Evolutionary conservation across 2,113 vertebrate genomes (phyloP), one percentile per base, ranked within the genome.

Genomic region (Archocentrus centrarchus): DNA sequence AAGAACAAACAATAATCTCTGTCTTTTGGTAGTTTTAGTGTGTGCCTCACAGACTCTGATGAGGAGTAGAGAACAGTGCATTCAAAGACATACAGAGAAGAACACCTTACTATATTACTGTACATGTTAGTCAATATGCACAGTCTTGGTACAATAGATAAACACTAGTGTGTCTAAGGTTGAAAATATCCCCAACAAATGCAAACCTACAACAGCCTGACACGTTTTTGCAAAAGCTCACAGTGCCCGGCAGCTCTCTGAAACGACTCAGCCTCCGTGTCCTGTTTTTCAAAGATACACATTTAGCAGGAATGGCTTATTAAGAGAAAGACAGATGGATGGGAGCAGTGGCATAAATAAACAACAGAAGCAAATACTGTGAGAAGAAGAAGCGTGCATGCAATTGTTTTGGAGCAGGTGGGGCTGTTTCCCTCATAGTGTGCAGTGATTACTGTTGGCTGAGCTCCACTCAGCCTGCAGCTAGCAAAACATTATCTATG

Each of bases 371-470:
- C 87, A 73, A 73, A 73, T 73, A 41, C 58, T 66, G 59, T 63
- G 61, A 81, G 61, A 78, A 61, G 84, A 78, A 85, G 89, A 90
- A 86, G 89, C 61, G 32, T 66, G 82, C 79, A 87, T 83, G 85
- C 39, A 17, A 80, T 76, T 61, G 62, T 85, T 88, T 64, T 63
- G 89, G 84, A 93, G 92, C 92, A 94, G 94, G 93, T 94, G 93
- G 89, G 85, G 76, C 79, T 68, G 83, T 35, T 88, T 90, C 81
- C 83, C 88, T 92, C 87, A 89, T 87, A 84, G 91, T 90, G 88
- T 79, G 88, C 86, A 84, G 87, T 93, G 93, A 95, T 95, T 95
- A 90, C 91, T 88, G 66, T 91, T 95, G 95, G 95, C 94, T 89
- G 83, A 37, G 58, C 58, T 94, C 93, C 94, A 93, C 84, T 55